phyloP scores from a whole-genome alignment of 2,888 invertebrate species.

The Aspidiotus destructor region DNA sequence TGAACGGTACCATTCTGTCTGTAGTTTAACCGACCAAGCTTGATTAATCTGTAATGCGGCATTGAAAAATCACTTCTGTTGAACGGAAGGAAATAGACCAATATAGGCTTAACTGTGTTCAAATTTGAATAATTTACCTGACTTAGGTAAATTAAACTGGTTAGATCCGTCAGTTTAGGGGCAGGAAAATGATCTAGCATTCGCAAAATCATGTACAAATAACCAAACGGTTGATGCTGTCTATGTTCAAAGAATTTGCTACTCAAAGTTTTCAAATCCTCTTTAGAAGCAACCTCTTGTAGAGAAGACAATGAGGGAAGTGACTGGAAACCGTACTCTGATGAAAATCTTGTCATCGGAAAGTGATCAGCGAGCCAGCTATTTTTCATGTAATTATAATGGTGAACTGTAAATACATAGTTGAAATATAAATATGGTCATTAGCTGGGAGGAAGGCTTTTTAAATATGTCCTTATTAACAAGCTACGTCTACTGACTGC shows the following conservation, averaged over 20 bases:
- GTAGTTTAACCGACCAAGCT: slow-evolving; percentile 75
- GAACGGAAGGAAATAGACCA: neutral
- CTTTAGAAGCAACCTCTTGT: slow-evolving; percentile 48
- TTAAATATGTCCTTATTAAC: no score
- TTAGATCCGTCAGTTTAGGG: slow-evolving; percentile 50
- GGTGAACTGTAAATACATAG: slow-evolving; percentile 56
- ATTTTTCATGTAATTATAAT: slow-evolving; percentile 73
- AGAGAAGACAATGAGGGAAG: slow-evolving; percentile 65
- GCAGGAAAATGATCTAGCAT: slow-evolving; percentile 56
- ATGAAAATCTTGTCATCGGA: slow-evolving; percentile 75
- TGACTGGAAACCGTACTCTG: slow-evolving; percentile 94
- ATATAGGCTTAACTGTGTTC: neutral
- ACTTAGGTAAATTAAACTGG: slow-evolving; percentile 67
- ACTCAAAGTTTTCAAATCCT: slow-evolving; percentile 46
- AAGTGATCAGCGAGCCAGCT: slow-evolving; percentile 70
- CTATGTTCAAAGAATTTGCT: slow-evolving; percentile 62
- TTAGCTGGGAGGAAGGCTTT: no score
- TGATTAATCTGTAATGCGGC: slow-evolving; percentile 50
- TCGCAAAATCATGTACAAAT: slow-evolving; percentile 52
- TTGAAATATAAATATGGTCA: no score
- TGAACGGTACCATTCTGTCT: slow-evolving; percentile 74
- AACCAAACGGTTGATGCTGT: slow-evolving; percentile 76
- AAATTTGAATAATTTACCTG: slow-evolving; percentile 50
- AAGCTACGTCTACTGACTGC: no score
- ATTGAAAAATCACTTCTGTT: no score